Evolutionary conservation across 2,797 vertebrate genomes (phyloP).

Genomic region (Dicrostonyx torquatus): DNA sequence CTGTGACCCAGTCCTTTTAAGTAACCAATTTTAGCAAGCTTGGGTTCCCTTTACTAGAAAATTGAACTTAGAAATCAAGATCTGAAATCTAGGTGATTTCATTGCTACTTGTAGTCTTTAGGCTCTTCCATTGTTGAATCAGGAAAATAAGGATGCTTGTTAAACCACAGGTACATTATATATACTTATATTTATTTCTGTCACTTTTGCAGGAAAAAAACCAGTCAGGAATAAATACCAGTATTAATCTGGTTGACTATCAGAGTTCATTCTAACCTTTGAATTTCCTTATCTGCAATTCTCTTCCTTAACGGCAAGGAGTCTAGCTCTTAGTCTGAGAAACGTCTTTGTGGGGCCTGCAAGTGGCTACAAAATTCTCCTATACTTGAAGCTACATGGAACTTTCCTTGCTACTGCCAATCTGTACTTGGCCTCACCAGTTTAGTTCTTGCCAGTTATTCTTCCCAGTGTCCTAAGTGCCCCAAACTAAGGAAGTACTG

Average conservation of each 20-base stretch:
- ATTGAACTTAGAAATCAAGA: neutral
- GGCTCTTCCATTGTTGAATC: neutral
- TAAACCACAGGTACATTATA: neutral
- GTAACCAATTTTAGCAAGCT: neutral
- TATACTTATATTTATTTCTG: neutral
- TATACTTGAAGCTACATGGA: neutral
- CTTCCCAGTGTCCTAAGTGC: neutral
- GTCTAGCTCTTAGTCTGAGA: neutral
- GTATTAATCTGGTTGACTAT: neutral
- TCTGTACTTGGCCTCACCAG: neutral
- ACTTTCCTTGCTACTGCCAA: neutral
- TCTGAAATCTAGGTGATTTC: neutral
- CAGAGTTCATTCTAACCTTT: neutral
- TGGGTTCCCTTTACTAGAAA: neutral
- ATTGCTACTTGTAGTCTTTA: neutral
- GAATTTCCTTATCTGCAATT: neutral
- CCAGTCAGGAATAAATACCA: neutral
- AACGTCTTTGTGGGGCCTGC: neutral
- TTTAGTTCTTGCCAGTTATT: neutral
- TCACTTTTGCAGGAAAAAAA: neutral
- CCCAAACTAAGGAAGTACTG: neutral
- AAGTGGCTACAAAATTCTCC: neutral
- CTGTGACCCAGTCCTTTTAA: neutral
- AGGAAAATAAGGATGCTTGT: neutral
- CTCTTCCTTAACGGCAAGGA: neutral